phyloP scores from a whole-genome alignment of 2,888 invertebrate species.

The Ypsolopha sequella region DNA sequence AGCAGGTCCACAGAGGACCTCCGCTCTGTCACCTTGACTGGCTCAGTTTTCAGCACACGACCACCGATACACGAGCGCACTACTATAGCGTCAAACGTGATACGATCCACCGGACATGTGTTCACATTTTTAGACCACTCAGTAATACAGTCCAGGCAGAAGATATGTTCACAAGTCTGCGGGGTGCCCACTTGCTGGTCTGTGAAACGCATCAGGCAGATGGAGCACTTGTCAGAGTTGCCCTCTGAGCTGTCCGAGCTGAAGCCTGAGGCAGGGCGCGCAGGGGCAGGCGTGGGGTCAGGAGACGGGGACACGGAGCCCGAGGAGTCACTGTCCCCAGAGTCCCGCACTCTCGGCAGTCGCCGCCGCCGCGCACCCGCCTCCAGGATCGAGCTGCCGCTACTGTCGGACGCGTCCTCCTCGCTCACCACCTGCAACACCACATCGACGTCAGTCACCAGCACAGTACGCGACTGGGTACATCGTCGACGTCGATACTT shows the following conservation, averaged over 20 bases:
- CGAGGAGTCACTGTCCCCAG: constrained; percentile 41
- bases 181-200: constrained; percentile 89
- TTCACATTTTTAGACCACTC: constrained; percentile 97
- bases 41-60: constrained; percentile 74
- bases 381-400: constrained; percentile 42
- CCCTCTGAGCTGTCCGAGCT: constrained; percentile 76
- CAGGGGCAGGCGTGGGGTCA: constrained; percentile 6
- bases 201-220: constrained; percentile 83
- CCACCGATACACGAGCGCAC: constrained; percentile 79
- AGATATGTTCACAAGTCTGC: constrained; percentile 88
- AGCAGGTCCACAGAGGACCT: constrained; percentile 58
- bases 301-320: constrained; percentile 5
- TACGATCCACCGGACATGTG: constrained; percentile 94
- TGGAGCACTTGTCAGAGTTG: constrained; percentile 88
- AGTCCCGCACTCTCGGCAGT: constrained; percentile 42
- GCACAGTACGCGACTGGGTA: background rate
- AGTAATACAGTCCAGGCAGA: constrained; percentile 90
- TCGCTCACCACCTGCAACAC: constrained; percentile 67
- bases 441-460: constrained; percentile 3
- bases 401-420: constrained; percentile 52
- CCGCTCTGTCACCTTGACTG: constrained; percentile 68
- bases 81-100: constrained; percentile 81
- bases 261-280: constrained; percentile 34
- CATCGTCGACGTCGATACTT: constrained; percentile 14
- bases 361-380: constrained; percentile 36